Conservation (phyloP, 2,113 vertebrate species). For the Neoarius graeffei region DNA sequence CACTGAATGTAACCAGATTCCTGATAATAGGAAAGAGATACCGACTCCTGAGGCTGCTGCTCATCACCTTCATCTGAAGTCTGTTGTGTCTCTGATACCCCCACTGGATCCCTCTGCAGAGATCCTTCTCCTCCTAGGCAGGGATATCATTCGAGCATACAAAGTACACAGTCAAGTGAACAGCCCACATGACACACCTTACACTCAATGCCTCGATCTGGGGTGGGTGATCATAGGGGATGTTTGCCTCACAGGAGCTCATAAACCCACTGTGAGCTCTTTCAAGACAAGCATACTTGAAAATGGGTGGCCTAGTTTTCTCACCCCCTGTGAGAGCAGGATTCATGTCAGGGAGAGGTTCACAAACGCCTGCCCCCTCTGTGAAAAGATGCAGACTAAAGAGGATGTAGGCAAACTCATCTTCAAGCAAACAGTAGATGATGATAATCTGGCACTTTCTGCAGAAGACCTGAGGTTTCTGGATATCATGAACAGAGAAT, state of each 20-base stretch:
- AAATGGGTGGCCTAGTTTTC: no score
- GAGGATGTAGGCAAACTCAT: neutral
- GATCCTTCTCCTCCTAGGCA: no score
- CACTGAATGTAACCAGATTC: neutral
- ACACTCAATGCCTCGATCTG: no score
- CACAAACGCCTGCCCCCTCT: no score
- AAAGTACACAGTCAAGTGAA: no score
- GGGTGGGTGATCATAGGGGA: no score
- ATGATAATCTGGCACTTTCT: neutral
- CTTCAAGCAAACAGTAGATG: neutral
- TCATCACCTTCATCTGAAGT: neutral
- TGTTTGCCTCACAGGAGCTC: no score
- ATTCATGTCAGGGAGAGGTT: neutral
- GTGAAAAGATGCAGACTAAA: no score
- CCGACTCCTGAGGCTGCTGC: neutral
- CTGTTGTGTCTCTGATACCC: neutral
- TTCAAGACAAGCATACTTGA: no score
- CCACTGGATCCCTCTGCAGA: neutral
- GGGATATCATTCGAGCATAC: no score
- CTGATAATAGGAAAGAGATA: neutral
- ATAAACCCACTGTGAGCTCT: no score
- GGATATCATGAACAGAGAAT: neutral
- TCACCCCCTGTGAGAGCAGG: neutral
- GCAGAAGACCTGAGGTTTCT: neutral
- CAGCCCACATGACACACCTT: no score